A percentile compares a stretch with the other conserved stretches of the same genome.
Conservation (phyloP, 2,888 invertebrate genomes). For the Dromius quadrimaculatus region DNA sequence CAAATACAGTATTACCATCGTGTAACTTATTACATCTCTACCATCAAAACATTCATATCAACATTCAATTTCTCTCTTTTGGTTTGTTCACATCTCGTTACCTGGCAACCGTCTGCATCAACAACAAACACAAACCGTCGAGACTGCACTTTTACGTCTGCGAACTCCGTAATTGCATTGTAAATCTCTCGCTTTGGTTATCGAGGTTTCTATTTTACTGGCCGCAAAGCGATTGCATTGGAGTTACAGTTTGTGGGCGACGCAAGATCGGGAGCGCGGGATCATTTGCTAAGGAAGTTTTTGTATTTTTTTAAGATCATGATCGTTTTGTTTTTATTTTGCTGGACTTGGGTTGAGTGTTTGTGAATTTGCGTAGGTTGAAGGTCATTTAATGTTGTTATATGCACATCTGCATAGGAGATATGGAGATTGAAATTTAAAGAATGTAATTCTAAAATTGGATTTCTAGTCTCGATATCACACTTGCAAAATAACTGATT, state of each 20-base stretch:
- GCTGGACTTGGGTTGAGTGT: conserved; percentile 12
- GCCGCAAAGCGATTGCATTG: conserved; percentile 7
- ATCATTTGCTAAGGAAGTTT: conserved; percentile 21
- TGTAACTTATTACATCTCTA: neutral
- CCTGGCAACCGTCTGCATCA: conserved; percentile 27
- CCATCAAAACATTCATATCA: conserved; percentile 29
- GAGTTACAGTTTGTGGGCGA: conserved; percentile 17
- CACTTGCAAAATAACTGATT: neutral
- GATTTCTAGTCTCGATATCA: neutral
- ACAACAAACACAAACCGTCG: conserved; percentile 15
- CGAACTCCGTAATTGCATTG: conserved; percentile 37
- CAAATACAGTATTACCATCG: conserved; percentile 5
- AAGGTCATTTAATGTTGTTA: conserved; percentile 33
- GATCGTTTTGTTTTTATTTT: conserved; percentile 29
- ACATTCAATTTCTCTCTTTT: conserved; percentile 9
- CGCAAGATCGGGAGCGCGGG: conserved; percentile 12
- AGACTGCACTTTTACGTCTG: conserved; percentile 2
- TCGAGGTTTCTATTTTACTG: conserved; percentile 39
- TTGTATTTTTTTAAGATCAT: conserved; percentile 14
- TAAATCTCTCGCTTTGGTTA: conserved; percentile 43
- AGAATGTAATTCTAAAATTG: conserved; percentile 13
- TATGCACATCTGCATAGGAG: conserved; percentile 13
- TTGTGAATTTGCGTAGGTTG: conserved; percentile 25
- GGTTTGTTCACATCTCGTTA: conserved; percentile 30
- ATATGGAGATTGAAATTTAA: neutral